A percentile compares a stretch with the other conserved stretches of the same genome.
These are phyloP conservation scores for Ichneumoninae sp. DNA, from an alignment of 2,888 invertebrate genomes.

Conservation along the genomic window DNA sequence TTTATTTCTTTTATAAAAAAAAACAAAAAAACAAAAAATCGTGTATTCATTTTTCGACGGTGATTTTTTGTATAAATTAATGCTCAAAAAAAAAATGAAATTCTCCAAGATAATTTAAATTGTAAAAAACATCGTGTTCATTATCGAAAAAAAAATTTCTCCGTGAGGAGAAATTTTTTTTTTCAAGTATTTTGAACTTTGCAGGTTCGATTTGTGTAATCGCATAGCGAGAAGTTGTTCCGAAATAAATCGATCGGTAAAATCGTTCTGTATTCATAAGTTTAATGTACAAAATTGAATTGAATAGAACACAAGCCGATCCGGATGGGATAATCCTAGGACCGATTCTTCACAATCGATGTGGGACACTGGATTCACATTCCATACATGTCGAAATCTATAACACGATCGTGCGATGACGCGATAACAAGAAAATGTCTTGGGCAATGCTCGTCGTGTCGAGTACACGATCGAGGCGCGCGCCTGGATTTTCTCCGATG, in stretches of 20 bases:
- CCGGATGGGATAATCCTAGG: neutral
- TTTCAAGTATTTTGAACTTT: neutral
- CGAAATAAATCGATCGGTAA: neutral
- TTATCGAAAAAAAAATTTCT: no score
- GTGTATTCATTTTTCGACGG: neutral
- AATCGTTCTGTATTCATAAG: conserved; percentile 27
- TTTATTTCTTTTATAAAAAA: neutral
- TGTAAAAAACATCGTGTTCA: no score
- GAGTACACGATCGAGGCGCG: conserved; percentile 9
- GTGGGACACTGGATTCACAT: conserved; percentile 47
- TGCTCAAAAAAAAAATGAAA: no score
- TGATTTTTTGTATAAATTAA: neutral
- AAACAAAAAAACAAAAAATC: neutral
- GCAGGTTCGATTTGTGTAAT: no score
- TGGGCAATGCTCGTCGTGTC: conserved; percentile 46
- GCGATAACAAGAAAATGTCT: conserved; percentile 46
- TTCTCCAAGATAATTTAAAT: no score
- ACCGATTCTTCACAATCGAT: conserved; percentile 30
- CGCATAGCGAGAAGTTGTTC: neutral
- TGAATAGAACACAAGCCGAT: conserved; percentile 21
- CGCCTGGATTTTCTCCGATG: conserved; percentile 1
- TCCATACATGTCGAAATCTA: conserved; percentile 51
- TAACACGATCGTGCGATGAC: conserved; percentile 58
- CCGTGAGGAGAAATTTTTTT: neutral
- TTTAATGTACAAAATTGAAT: neutral